Base-by-base conservation (phyloP, 2,888 invertebrate species). In the Lamellibrachia columna region DNA sequence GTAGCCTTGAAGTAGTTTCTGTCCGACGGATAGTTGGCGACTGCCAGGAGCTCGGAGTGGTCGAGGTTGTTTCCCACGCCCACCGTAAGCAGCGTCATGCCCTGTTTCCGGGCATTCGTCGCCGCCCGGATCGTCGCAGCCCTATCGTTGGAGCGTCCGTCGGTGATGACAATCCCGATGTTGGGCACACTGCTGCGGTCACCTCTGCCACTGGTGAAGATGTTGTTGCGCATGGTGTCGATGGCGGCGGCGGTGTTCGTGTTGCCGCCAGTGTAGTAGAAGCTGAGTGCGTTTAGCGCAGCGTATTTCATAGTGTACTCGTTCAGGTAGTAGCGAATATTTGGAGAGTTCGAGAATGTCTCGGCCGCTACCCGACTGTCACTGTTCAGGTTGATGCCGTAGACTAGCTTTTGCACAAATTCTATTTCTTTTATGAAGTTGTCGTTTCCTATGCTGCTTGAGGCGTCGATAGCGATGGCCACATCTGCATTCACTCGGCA, bases 271-370 rank as follows among this genome's bases (percentile, higher is more conserved):
- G 40, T 7, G 92, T 93, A 93, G 52, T 75, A 90, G 91, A 93
- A 53, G 40, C 92, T 53, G 91, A 93, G 58, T 90, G 92, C 93
- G 52, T 93, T 92, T 92, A 93, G 55, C 22, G 92, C 60, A 22
- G 92, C 92, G 40, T 40, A 40, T 40, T 40, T 40, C 40, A 40
- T 40, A 40, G 40, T 40, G 40, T 40, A 40, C 40, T 40, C 40
- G 40, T 40, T 40, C 40, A 40, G 40, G 40, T 40, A 40, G 40
- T 40, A 40, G 40, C 40, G 40, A 40, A 40, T 40, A 40, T 40
- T 40, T 0, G 40, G 0, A 40, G 40, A 40, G 40, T 40, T 40
- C 40, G 40, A 40, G 40, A 40, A 40, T 40, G 40, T 40, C 40
- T 40, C 40, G 40, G 40, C 40, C 40, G 40, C 40, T 40, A 40